Evolutionary conservation across 2,797 vertebrate genomes (phyloP).

Genomic region (Crax fasciolata): DNA sequence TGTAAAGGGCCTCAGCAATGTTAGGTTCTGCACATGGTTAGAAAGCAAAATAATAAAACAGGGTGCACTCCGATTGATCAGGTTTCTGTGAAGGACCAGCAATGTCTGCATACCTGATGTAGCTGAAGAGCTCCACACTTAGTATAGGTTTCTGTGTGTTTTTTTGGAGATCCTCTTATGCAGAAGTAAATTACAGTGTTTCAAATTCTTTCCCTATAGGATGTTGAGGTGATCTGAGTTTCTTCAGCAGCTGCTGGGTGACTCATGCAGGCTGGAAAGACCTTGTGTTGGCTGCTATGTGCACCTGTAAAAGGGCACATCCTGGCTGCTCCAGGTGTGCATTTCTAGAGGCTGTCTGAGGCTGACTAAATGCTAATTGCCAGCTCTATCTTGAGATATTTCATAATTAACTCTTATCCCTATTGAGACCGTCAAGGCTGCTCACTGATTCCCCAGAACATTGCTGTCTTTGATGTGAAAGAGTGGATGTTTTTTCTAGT

Average conservation of each 20-base stretch:
- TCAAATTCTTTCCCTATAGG: neutral
- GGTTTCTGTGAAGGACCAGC: neutral
- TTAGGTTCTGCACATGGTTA: neutral
- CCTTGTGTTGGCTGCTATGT: neutral
- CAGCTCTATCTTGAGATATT: neutral
- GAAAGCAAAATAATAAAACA: neutral
- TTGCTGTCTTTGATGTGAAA: neutral
- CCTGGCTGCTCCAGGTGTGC: neutral
- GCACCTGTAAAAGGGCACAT: neutral
- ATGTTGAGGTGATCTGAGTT: neutral
- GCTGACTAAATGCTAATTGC: neutral
- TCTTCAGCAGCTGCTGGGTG: neutral
- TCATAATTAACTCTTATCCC: neutral
- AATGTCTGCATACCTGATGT: no score
- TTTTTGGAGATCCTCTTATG: neutral
- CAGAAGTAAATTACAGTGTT: neutral
- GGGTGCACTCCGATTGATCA: neutral
- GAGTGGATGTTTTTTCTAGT: neutral
- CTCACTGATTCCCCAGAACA: neutral
- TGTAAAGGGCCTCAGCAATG: neutral
- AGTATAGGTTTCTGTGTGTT: neutral
- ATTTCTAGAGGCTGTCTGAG: neutral
- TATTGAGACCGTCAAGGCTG: neutral
- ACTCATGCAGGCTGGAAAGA: neutral
- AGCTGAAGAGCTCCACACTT: neutral